phyloP scores from a whole-genome alignment of 1,140 invertebrate genomes.

The Phymastichus coffea region DNA sequence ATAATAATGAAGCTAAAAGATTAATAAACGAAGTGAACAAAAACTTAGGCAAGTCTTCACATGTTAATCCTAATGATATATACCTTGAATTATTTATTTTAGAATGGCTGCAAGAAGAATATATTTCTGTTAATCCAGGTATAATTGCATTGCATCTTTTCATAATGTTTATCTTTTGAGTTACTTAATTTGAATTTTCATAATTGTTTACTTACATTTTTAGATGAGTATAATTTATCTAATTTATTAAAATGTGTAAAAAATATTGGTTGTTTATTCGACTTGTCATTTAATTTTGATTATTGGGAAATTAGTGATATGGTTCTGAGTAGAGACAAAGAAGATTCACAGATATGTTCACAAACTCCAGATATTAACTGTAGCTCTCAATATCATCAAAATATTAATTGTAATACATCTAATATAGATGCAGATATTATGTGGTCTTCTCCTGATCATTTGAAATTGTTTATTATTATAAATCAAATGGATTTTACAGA shows the following conservation, averaged over 20 bases:
- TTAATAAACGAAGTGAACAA: constrained; percentile 8
- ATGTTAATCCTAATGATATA: neutral
- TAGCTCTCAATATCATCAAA: neutral
- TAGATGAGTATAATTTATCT: constrained; percentile 10
- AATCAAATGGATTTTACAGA: constrained; percentile 11
- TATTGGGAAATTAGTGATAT: constrained; percentile 8
- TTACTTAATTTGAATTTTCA: no score
- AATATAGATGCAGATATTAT: neutral
- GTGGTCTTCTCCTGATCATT: constrained; percentile 5
- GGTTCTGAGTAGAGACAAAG: neutral
- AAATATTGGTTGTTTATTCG: neutral
- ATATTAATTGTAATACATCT: neutral
- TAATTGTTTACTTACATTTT: constrained; percentile 1
- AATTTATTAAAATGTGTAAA: constrained; percentile 8
- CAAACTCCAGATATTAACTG: neutral
- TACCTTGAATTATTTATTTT: constrained; percentile 10
- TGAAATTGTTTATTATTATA: constrained; percentile 17
- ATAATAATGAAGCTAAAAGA: neutral
- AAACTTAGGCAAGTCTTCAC: neutral
- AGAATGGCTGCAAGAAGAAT: constrained; percentile 4
- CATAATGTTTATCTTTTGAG: no score
- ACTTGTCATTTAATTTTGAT: constrained; percentile 21
- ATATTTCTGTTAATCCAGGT: constrained; percentile 15
- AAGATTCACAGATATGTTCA: neutral
- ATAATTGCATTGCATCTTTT: no score